A percentile compares a stretch with the other conserved stretches of the same genome.
Evolutionary conservation across 2,113 vertebrate genomes (phyloP).

Genomic region (Gambusia affinis): DNA sequence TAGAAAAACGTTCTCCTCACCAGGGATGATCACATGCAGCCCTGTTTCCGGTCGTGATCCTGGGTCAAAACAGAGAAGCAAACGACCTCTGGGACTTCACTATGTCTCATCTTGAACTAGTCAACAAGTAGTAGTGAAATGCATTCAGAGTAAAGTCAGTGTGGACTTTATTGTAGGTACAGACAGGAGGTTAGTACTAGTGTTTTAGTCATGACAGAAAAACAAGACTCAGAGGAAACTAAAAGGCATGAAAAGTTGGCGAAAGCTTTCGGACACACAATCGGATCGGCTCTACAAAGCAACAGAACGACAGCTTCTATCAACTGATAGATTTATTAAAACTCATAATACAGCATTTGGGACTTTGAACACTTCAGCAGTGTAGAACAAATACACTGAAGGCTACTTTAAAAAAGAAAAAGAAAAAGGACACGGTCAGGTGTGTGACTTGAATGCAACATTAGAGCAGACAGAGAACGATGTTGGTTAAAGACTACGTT

Average conservation of each 20-base stretch:
- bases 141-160: not conserved
- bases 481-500: conserved; percentile 76
- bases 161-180: conserved; percentile 12
- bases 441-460: conserved; percentile 85
- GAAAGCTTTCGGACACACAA: conserved; percentile 22
- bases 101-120: conserved; percentile 11
- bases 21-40: conserved; percentile 89
- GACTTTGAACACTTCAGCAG: conserved; percentile 75
- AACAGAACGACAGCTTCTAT: conserved; percentile 78
- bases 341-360: conserved; percentile 92
- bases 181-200: conserved; percentile 10
- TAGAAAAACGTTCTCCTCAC: conserved; percentile 90
- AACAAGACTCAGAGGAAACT: conserved; percentile 20
- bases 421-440: conserved; percentile 85
- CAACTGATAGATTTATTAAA: conserved; percentile 98
- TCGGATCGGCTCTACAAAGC: conserved; percentile 41
- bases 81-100: conserved; percentile 41
- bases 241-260: conserved; percentile 13
- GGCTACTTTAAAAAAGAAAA: conserved; percentile 69
- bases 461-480: conserved; percentile 85
- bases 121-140: not conserved
- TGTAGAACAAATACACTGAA: conserved; percentile 87
- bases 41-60: conserved; percentile 88
- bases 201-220: conserved; percentile 57
- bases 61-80: conserved; percentile 79